Conservation (phyloP, 2,797 vertebrate species). For the Scyliorhinus canicula region DNA sequence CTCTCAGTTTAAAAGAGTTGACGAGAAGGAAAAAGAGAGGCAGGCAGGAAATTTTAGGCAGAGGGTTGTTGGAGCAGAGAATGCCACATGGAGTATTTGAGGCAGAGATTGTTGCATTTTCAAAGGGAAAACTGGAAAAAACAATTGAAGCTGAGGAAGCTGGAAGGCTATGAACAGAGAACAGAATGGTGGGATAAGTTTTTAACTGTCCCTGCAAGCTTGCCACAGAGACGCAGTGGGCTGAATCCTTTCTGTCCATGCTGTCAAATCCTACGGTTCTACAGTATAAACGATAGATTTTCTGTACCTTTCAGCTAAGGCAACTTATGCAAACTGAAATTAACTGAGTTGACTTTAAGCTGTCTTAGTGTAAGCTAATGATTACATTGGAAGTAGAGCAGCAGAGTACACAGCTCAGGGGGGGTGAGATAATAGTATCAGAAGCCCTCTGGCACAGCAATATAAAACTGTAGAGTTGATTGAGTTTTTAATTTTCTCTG, state of each 20-base stretch:
- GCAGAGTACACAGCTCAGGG: not conserved
- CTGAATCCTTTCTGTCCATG: no score
- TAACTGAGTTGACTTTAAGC: constrained; percentile 11
- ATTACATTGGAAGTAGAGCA: not conserved
- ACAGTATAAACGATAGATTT: not conserved
- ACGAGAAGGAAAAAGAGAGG: not conserved
- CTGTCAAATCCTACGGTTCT: not conserved
- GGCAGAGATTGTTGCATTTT: not conserved
- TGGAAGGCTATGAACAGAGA: not conserved
- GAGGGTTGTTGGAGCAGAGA: not conserved
- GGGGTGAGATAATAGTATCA: not conserved
- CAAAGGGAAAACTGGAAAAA: not conserved
- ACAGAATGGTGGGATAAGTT: not conserved
- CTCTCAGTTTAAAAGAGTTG: not conserved
- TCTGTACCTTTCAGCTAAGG: not conserved
- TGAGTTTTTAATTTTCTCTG: not conserved
- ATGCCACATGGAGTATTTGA: not conserved
- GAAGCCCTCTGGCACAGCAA: not conserved
- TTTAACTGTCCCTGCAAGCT: not conserved
- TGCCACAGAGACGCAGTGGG: not conserved
- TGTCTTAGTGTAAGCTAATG: not conserved
- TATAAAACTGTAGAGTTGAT: not conserved
- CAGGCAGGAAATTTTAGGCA: not conserved
- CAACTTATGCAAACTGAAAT: not conserved
- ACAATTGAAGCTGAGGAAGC: not conserved